Evolutionary conservation across 2,113 vertebrate species (phyloP), one percentile per base, ranked within the genome.

Genomic region (Macquaria australasica): DNA sequence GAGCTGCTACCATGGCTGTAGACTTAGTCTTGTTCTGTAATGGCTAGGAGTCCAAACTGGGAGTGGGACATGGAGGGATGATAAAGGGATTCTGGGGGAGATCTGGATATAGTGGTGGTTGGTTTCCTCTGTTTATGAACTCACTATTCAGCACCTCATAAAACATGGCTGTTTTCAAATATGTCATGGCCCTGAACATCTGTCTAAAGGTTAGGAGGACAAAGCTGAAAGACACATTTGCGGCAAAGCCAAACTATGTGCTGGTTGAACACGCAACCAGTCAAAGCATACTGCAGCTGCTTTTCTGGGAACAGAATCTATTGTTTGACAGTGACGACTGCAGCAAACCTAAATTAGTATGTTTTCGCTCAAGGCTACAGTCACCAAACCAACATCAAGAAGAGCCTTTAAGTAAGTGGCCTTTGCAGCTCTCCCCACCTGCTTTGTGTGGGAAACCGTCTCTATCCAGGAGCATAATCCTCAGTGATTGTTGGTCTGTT

Each of bases 401-500:
- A 60, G 39, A 70, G 76, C 43, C 21, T 53, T 75, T 45, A 80
- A 85, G 68, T 79, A 39, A 82, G 68, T 4, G 23, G 68, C 18
- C 28, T 73, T 80, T 83, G 41, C 70, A 66, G 78, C 68, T 58
- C 64, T 67, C 62, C 18, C 81, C 91, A 84, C 66, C 79, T 91
- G 82, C 82, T 88, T 77, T 87, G 87, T 86, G 81, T 82, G 64
- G 51, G 64, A 84, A 76, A 85, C 68, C 18, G 0, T 56, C 50
- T 56, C 68, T 56, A 68, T 86, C 50, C 75, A 70, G 75, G 74
- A 86, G 12, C 69, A 5, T 88, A 87, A 94, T 87, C 83, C 84
- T 63, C 55, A 37, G 55, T 83, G 88, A 90, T 71, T 89, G 75
- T 67, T 82, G 72, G 73, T 86, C 81, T 88, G 79, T 70, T 89